Evolutionary conservation across 2,113 vertebrate genomes (phyloP), one percentile per base, ranked within the genome.

Genomic region (Nothocercus nigrocapillus): DNA sequence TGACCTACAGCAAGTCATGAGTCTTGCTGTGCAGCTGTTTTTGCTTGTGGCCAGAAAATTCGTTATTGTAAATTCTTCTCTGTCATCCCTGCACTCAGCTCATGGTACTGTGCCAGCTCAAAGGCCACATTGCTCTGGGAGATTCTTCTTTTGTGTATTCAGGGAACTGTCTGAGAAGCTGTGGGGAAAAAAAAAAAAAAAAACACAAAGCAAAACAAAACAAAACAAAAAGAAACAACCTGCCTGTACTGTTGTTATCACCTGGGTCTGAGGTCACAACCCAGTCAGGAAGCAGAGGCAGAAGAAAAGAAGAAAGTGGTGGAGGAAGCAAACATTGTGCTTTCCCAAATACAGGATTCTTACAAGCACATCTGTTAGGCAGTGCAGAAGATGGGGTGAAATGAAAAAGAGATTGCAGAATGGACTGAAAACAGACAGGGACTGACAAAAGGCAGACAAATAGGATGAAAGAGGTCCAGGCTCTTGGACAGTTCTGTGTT

Each of bases 41-140:
- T 64, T 54, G 17, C 28, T 61, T 59, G 44, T 54, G 38, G 38
- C 30, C 42, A 63, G 40, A 1, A 1, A 53, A 67, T 68, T 36
- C 45, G 45, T 82, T 38, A 38, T 8, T 5, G 14, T 0, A 1
- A n/a, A 32, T 54, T 72, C 22, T n/a, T 64, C 44, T 32, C 42
- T 77, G 32, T 45, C n/a, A 40, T 54, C 45, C 66, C 20, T 54
- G 30, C 34, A 42, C 16, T 32, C 18, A 13, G 85, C 25, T 79
- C 9, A 22, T 3, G 25, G 45, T 38, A 77, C 38, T 2, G 0
- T 40, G 51, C 30, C 44, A 63, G 51, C 1, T 2, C 76, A 47
- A 63, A 85, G 45, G 44, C 34, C 42, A 47, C 24, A 9, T 25
- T 73, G 11, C 45, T 49, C 32, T 73, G 25, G 28, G 62, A 62